Conservation (phyloP, 2,888 invertebrate genomes). For the Macrosiphum euphorbiae region DNA sequence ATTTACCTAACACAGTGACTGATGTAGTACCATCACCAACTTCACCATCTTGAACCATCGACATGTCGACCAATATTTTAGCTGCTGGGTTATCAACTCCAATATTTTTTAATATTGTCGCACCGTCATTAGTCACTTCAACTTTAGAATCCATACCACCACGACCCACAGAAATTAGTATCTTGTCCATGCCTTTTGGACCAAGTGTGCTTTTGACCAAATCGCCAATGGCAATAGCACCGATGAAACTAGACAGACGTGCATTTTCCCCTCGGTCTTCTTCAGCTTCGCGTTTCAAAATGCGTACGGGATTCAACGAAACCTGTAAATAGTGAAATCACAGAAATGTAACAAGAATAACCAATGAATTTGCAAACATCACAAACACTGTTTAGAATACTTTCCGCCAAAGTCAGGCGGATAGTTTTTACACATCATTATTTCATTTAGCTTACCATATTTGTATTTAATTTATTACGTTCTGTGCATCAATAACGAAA, state of each 20-base stretch:
- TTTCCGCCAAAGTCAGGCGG: neutral
- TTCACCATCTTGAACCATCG: conserved; percentile 98
- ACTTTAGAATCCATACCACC: conserved; percentile 74
- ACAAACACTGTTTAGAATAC: neutral
- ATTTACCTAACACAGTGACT: conserved; percentile 87
- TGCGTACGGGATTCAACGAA: conserved; percentile 92
- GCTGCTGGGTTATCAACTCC: conserved; percentile 99
- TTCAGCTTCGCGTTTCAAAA: conserved; percentile 95
- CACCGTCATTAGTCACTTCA: conserved; percentile 99
- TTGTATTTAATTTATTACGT: neutral
- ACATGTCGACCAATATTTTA: conserved; percentile 98
- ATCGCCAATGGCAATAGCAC: conserved; percentile 99
- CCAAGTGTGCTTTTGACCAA: conserved; percentile 98
- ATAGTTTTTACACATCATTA: neutral
- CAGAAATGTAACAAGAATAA: neutral
- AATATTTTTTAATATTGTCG: conserved; percentile 96
- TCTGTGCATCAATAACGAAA: neutral
- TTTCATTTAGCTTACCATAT: neutral
- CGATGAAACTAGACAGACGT: conserved; percentile 96
- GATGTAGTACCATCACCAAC: conserved; percentile 99
- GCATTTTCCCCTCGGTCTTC: conserved; percentile 98
- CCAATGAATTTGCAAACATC: neutral
- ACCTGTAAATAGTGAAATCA: conserved; percentile 73
- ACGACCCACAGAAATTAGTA: conserved; percentile 84
- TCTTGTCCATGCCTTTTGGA: conserved; percentile 99